Evolutionary conservation across 2,113 vertebrate genomes (phyloP).

Genomic region (Chamaetylas fuelleborni): DNA sequence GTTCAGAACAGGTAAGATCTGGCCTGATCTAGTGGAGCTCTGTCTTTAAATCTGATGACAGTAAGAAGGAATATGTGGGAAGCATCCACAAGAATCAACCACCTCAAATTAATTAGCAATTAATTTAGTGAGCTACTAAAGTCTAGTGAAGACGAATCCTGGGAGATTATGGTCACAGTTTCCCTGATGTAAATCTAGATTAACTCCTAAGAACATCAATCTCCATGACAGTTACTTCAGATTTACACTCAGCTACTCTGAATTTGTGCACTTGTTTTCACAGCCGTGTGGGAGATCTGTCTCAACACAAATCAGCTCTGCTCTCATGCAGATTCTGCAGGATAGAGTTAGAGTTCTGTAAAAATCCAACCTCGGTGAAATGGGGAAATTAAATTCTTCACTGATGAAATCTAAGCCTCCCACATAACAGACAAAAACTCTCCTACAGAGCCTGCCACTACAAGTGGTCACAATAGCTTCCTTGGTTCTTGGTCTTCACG

Average conservation of each 20-base stretch:
- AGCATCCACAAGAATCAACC: constrained; percentile 26
- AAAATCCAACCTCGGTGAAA: constrained; percentile 3
- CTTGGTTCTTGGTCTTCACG: neutral
- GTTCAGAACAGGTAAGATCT: neutral
- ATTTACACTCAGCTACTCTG: constrained; percentile 42
- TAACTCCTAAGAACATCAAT: constrained; percentile 45
- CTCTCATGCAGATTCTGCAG: constrained; percentile 38
- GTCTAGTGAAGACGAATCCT: constrained; percentile 42
- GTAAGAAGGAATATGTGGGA: constrained; percentile 38
- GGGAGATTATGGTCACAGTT: constrained; percentile 46
- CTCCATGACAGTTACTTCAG: constrained; percentile 44
- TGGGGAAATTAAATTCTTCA: neutral
- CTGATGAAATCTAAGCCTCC: neutral
- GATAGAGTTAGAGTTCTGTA: constrained; percentile 38
- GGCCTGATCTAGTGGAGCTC: neutral
- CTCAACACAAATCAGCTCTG: constrained; percentile 57
- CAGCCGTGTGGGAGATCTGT: constrained; percentile 50
- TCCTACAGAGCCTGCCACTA: neutral
- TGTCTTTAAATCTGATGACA: neutral
- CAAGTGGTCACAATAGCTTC: neutral
- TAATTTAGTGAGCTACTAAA: constrained; percentile 46
- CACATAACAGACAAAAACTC: neutral
- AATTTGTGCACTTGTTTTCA: constrained; percentile 59
- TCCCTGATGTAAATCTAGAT: constrained; percentile 38
- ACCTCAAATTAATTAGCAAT: constrained; percentile 52